phyloP scores from a whole-genome alignment of 1,140 invertebrate genomes.

The Idris sp. region DNA sequence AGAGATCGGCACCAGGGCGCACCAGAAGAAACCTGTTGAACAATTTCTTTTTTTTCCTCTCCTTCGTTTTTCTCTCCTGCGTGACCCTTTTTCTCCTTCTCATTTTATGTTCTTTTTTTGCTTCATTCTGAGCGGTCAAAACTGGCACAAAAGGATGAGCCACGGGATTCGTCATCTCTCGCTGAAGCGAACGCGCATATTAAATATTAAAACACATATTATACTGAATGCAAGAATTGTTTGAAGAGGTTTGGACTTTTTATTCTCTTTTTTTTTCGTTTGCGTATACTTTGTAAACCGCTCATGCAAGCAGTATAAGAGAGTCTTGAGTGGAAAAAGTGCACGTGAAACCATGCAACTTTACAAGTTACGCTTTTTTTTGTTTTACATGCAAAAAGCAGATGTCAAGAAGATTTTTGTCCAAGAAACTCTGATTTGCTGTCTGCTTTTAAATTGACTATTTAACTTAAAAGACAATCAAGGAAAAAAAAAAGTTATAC shows the following conservation, averaged over 20 bases:
- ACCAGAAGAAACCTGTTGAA: constrained; percentile 48
- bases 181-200: constrained; percentile 62
- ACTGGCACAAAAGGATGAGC: constrained; percentile 46
- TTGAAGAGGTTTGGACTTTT: constrained; percentile 67
- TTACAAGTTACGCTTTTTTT: no score
- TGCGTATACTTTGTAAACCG: constrained; percentile 74
- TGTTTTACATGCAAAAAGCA: constrained; percentile 1
- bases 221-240: constrained; percentile 63
- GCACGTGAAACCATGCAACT: constrained; percentile 28
- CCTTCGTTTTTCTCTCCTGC: constrained; percentile 10
- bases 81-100: not conserved
- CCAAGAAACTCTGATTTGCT: not conserved
- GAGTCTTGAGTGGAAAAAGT: constrained; percentile 43
- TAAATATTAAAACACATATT: constrained; percentile 67
- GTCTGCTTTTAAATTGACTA: not conserved
- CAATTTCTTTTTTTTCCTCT: constrained; percentile 18
- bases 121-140: constrained; percentile 34
- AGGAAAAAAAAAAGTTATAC: no score
- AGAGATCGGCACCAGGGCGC: constrained; percentile 1
- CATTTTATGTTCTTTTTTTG: constrained; percentile 6
- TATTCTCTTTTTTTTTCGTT: no score
- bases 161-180: constrained; percentile 50
- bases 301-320: constrained; percentile 58
- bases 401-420: not conserved
- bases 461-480: no score